Percentiles rank a stretch among this genome's conserved stretches.
These are phyloP conservation scores for Clunio marinus DNA, from an alignment of 2,888 invertebrate species.

Conservation along the genomic window DNA sequence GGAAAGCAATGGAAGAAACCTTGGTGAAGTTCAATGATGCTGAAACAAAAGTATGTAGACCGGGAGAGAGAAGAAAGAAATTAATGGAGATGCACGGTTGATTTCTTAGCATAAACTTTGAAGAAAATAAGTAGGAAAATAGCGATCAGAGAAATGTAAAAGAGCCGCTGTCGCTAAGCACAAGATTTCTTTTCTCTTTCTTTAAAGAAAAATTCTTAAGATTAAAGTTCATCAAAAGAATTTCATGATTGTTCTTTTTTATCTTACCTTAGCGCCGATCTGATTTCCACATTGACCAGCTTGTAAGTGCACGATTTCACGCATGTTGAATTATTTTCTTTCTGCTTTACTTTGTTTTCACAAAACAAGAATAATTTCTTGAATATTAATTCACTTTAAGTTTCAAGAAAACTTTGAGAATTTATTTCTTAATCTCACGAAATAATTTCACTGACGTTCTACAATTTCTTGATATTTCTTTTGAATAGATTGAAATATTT, in stretches of 20 bases:
- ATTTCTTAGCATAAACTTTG: background rate
- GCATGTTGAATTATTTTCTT: conserved; percentile 12
- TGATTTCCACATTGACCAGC: conserved; percentile 37
- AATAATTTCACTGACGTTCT: background rate
- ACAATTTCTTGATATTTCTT: background rate
- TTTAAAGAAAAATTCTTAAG: background rate
- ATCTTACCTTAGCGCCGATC: conserved; percentile 31
- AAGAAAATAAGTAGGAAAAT: conserved; percentile 5
- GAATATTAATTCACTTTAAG: too few species aligned
- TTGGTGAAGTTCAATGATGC: conserved; percentile 33
- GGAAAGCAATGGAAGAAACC: background rate
- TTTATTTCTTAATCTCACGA: background rate
- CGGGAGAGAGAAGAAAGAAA: conserved; percentile 19
- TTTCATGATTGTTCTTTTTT: background rate
- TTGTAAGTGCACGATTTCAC: conserved; percentile 34
- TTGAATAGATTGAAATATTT: background rate
- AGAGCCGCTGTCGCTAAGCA: too few species aligned
- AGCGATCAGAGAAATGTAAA: background rate
- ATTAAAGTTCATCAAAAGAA: background rate
- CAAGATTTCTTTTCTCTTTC: too few species aligned
- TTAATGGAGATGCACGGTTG: conserved; percentile 31
- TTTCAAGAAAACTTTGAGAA: background rate
- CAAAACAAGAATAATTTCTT: too few species aligned
- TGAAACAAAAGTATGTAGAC: conserved; percentile 27
- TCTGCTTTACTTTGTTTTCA: too few species aligned